Conservation (phyloP, 2,113 vertebrate species). For the Siniperca chuatsi region DNA sequence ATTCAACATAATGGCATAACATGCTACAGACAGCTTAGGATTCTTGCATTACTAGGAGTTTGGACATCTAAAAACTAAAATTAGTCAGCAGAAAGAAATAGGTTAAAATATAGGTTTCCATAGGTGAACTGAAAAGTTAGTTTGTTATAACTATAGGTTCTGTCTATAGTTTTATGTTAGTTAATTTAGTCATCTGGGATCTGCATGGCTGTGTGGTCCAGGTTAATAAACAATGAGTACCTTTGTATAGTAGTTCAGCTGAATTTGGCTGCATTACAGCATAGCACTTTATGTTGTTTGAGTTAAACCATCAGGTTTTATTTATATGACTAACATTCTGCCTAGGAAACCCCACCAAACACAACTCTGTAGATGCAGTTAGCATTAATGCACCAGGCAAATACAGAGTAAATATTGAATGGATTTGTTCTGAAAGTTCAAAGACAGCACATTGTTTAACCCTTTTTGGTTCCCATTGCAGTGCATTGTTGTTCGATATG, state of each 20-base stretch:
- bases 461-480: background rate
- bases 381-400: background rate
- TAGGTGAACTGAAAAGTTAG: constrained; percentile 31
- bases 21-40: background rate
- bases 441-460: background rate
- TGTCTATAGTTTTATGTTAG: constrained; percentile 42
- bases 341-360: background rate
- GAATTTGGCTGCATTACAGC: constrained; percentile 5
- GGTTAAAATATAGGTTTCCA: constrained; percentile 18
- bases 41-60: constrained; percentile 7
- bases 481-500: background rate
- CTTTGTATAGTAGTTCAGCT: constrained; percentile 13
- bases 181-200: constrained; percentile 40
- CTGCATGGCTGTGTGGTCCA: constrained; percentile 6
- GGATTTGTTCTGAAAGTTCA: background rate
- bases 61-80: constrained; percentile 13
- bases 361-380: background rate
- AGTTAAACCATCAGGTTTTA: constrained; percentile 25
- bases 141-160: constrained; percentile 31
- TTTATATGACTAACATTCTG: constrained; percentile 13
- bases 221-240: background rate
- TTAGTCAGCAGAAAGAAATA: constrained; percentile 35
- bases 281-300: background rate
- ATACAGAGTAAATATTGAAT: background rate
- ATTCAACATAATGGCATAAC: constrained; percentile 40